Evolutionary conservation across 2,113 vertebrate genomes (phyloP).

Genomic region (Hassar affinis): DNA sequence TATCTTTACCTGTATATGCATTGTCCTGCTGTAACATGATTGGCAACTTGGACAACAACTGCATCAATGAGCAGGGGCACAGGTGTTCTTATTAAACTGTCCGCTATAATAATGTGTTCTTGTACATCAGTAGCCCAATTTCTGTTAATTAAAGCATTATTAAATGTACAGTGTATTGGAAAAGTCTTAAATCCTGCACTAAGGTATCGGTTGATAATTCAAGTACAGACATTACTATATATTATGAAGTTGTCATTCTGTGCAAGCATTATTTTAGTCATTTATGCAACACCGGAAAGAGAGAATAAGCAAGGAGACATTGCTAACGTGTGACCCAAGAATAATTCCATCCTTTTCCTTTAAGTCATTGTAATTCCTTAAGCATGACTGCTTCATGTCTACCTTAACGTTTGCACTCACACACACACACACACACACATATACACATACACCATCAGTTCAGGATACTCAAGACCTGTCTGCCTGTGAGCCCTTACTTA

Average conservation of each 20-base stretch:
- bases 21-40: too few relatives aligned
- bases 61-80: not conserved
- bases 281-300: not conserved
- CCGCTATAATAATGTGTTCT: not conserved
- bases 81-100: not conserved
- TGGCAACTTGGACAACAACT: too few relatives aligned
- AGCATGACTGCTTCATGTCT: not conserved
- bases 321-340: not conserved
- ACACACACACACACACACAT: too few relatives aligned
- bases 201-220: not conserved
- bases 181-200: not conserved
- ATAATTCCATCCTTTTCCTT: not conserved
- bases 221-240: not conserved
- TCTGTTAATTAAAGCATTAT: not conserved
- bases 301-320: not conserved
- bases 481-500: slow-evolving; percentile 15
- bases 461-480: slow-evolving; percentile 24
- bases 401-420: not conserved
- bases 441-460: not conserved
- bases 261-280: not conserved
- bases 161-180: not conserved
- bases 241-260: not conserved
- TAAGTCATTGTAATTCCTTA: not conserved
- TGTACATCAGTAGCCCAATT: not conserved
- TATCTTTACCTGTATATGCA: too few relatives aligned